Evolutionary conservation across 2,888 invertebrate genomes (phyloP).

Genomic region (Ecdyonurus torrentis): DNA sequence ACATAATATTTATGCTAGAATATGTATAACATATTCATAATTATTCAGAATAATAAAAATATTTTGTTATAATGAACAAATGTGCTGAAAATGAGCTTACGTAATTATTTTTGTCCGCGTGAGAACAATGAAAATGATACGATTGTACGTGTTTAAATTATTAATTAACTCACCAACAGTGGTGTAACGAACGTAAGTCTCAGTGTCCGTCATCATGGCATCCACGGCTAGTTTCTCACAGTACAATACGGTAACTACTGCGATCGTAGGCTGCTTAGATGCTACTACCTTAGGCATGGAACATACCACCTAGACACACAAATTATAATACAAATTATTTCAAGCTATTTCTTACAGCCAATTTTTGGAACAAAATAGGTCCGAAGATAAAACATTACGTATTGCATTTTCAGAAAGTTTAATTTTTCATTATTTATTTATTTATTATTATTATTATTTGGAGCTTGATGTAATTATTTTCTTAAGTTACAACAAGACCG

Average conservation of each 20-base stretch:
- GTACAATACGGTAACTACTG: slow-evolving; percentile 93
- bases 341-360: too few relatives aligned
- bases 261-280: slow-evolving; percentile 87
- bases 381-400: too few relatives aligned
- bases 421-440: too few relatives aligned
- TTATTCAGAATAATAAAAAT: too few relatives aligned
- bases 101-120: background rate
- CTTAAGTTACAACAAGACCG: too few relatives aligned
- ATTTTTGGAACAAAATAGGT: background rate
- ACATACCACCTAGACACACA: slow-evolving; percentile 69
- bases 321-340: background rate
- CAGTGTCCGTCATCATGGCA: slow-evolving; percentile 93
- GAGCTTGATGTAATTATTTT: too few relatives aligned
- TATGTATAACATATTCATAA: too few relatives aligned
- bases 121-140: background rate
- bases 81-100: slow-evolving; percentile 2
- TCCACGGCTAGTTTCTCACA: slow-evolving; percentile 97
- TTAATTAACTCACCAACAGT: slow-evolving; percentile 84
- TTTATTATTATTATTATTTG: too few relatives aligned
- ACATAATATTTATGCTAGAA: too few relatives aligned
- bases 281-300: slow-evolving; percentile 86
- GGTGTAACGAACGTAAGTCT: slow-evolving; percentile 88
- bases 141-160: background rate
- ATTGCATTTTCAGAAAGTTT: too few relatives aligned
- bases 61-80: too few relatives aligned